Evolutionary conservation across 2,797 vertebrate species (phyloP), one percentile per base, ranked within the genome.

Genomic region (Falco naumanni): DNA sequence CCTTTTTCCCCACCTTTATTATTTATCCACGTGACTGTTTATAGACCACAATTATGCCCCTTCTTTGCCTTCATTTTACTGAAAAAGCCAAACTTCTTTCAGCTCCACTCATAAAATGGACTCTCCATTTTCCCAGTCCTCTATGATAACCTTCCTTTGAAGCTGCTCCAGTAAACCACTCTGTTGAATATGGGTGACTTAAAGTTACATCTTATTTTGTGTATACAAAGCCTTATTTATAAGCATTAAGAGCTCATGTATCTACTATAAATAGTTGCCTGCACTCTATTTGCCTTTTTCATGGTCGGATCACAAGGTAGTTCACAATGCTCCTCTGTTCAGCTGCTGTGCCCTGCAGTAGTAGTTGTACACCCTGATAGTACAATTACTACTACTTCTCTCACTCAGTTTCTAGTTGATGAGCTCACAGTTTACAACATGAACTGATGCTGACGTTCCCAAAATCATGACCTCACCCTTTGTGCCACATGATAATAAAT

Each of bases 151-250:
- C 87, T 91, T 88, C 79, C 96, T 97, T 96, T 97, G 96, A 97
- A 97, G 94, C 63, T 84, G 74, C 43, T 86, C 80, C 91, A 95
- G 80, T 82, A 95, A 96, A 96, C 77, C 54, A 76, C 63, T 93
- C 39, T 51, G 61, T 81, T 90, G 85, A 89, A 64, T 63, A 93
- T 21, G 59, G 34, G 91, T 86, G 91, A 96, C 87, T 91, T 76
- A 65, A 94, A 95, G 92, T 94, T 96, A 61, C 57, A 94, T 95
- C 89, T 93, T 96, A 95, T 96, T 96, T 96, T 93, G 87, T 95
- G 64, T 95, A 96, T 74, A 94, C 94, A 96, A 86, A 95, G 87
- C 39, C 83, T 95, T 94, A 94, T 95, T 96, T 96, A 95, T 79
- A 90, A 90, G 85, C 51, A 77, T 79, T 93, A 91, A 95, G 83